Evolutionary conservation across 2,888 invertebrate species (phyloP).

Genomic region (Parnassius smintheus): DNA sequence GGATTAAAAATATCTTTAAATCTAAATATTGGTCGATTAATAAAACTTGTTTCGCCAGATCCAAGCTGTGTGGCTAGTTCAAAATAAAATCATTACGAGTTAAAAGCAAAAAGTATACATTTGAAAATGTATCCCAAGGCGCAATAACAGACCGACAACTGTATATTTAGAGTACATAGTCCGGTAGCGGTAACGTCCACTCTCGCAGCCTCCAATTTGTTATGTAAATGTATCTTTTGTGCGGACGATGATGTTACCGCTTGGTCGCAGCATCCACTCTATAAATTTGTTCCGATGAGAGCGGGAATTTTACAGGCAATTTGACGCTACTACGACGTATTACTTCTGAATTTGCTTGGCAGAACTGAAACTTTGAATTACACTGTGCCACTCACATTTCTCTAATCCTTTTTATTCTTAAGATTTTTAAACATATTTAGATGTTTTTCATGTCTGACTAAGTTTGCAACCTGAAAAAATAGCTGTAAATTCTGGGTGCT

Average conservation of each 20-base stretch:
- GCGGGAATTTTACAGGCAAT: constrained; percentile 36
- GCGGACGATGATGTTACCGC: constrained; percentile 47
- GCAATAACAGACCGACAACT: constrained; percentile 15
- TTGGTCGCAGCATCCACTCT: constrained; percentile 39
- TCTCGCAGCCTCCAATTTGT: constrained; percentile 73
- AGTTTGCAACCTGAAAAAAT: too few species aligned
- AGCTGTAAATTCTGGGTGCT: too few species aligned
- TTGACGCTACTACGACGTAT: constrained; percentile 21
- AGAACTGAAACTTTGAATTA: too few species aligned
- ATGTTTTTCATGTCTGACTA: too few species aligned
- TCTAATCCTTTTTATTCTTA: too few species aligned
- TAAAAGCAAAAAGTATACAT: neutral
- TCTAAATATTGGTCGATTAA: too few species aligned
- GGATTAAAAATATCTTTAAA: too few species aligned
- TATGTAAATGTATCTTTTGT: constrained; percentile 79
- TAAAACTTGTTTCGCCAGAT: too few species aligned
- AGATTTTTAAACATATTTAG: too few species aligned
- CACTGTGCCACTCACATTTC: too few species aligned
- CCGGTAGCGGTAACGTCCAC: constrained; percentile 29
- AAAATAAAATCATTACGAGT: too few species aligned
- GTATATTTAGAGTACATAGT: constrained; percentile 13
- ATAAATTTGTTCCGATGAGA: constrained; percentile 39
- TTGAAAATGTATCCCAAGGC: constrained; percentile 4
- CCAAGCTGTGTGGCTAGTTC: too few species aligned
- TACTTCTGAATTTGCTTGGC: neutral